These are phyloP conservation scores for Suillia variegata DNA, from an alignment of 2,888 invertebrate genomes.

Conservation along the genomic window DNA sequence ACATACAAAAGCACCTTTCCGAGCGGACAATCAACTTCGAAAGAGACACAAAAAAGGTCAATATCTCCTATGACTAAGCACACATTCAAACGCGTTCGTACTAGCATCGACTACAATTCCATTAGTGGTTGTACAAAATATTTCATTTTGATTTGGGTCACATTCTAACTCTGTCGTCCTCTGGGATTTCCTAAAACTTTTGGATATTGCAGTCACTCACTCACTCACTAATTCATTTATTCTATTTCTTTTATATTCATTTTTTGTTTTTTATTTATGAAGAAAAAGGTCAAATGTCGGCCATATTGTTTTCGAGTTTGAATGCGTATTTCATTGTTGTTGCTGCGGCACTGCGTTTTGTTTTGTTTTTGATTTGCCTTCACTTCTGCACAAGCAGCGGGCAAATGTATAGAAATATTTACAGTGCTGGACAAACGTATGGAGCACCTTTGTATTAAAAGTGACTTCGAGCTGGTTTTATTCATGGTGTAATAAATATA, in stretches of 20 bases:
- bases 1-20: no score
- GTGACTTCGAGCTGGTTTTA: no score
- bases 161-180: background rate
- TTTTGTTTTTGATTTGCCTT: background rate
- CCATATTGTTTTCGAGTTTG: background rate
- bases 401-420: background rate
- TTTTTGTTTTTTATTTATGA: background rate
- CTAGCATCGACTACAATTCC: background rate
- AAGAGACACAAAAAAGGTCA: no score
- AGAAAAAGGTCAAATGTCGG: slow-evolving; percentile 1
- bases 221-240: background rate
- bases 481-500: no score
- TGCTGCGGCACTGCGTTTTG: background rate
- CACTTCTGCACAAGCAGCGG: background rate
- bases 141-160: background rate
- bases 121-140: background rate
- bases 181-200: background rate
- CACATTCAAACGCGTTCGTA: no score
- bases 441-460: no score
- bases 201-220: background rate
- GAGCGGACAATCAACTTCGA: no score
- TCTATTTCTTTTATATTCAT: background rate
- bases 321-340: background rate
- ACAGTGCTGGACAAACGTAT: background rate
- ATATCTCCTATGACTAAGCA: no score